These are phyloP conservation scores for Pyrochroa serraticornis DNA, from an alignment of 2,888 invertebrate genomes.

Conservation along the genomic window DNA sequence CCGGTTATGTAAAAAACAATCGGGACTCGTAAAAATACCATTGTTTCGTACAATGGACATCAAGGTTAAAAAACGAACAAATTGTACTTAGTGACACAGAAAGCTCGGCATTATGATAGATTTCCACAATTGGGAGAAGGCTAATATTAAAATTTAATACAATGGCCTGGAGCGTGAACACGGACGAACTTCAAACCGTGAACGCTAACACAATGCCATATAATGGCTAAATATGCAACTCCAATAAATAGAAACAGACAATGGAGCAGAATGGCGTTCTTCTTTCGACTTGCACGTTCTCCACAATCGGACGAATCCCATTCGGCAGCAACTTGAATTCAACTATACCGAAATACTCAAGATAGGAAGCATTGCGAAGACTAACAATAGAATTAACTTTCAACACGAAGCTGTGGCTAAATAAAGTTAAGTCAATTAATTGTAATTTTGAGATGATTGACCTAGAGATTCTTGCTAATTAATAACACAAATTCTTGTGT, in stretches of 20 bases:
- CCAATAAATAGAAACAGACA: constrained; percentile 25
- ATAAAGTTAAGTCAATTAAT: too few relatives aligned
- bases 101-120: too few relatives aligned
- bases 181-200: background rate
- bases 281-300: constrained; percentile 9
- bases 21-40: too few relatives aligned
- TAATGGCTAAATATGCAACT: constrained; percentile 21
- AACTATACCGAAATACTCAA: background rate
- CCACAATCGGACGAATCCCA: background rate
- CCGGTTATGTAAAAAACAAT: too few relatives aligned
- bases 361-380: background rate
- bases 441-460: too few relatives aligned
- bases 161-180: constrained; percentile 1
- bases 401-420: too few relatives aligned
- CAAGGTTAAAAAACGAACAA: background rate
- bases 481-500: background rate
- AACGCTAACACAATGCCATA: constrained; percentile 15
- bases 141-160: constrained; percentile 17
- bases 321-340: too few relatives aligned
- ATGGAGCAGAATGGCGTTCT: constrained; percentile 16
- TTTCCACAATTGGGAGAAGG: background rate
- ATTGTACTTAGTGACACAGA: too few relatives aligned
- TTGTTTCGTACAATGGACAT: too few relatives aligned
- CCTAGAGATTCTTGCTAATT: background rate
- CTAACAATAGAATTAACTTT: too few relatives aligned